Conservation (phyloP, 1,140 invertebrate genomes). For the Atopsyche davidsoni region DNA sequence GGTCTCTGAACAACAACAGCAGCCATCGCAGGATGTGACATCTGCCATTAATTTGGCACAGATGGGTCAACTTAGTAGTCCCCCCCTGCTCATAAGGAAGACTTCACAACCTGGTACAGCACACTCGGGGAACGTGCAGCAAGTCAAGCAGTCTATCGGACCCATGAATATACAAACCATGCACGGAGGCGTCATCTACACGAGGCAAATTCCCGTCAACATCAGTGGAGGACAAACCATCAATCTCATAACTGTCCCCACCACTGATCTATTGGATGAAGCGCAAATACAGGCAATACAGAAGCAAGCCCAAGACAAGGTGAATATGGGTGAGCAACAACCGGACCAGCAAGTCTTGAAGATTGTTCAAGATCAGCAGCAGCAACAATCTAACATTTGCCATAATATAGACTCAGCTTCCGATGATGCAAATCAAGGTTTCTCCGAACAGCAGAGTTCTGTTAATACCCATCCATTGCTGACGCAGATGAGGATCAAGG, state of each 20-base stretch:
- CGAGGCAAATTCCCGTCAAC: slow-evolving; percentile 52
- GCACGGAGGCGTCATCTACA: slow-evolving; percentile 57
- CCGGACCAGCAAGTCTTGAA: slow-evolving; percentile 44
- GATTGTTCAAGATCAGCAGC: slow-evolving; percentile 39
- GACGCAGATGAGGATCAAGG: slow-evolving; percentile 48
- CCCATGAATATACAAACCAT: slow-evolving; percentile 52
- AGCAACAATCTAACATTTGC: slow-evolving; percentile 9
- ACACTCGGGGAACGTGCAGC: slow-evolving; percentile 40
- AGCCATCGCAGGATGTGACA: slow-evolving; percentile 13
- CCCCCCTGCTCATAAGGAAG: slow-evolving; percentile 43
- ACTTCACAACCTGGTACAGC: slow-evolving; percentile 34
- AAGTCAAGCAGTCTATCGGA: slow-evolving; percentile 43
- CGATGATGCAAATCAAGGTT: slow-evolving; percentile 20
- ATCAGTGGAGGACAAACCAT: slow-evolving; percentile 52
- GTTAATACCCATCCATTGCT: slow-evolving; percentile 41
- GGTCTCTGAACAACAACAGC: slow-evolving; percentile 9
- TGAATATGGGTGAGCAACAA: slow-evolving; percentile 12
- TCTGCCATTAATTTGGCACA: slow-evolving; percentile 38
- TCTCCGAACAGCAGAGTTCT: slow-evolving; percentile 18
- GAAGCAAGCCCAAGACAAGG: slow-evolving; percentile 26
- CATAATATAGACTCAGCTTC: slow-evolving; percentile 19
- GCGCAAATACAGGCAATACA: slow-evolving; percentile 28
- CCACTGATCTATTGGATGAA: slow-evolving; percentile 42
- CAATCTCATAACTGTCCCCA: slow-evolving; percentile 52
- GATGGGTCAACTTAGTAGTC: slow-evolving; percentile 39